Evolutionary conservation across 2,113 vertebrate species (phyloP).

Genomic region (Thalassoma bifasciatum): DNA sequence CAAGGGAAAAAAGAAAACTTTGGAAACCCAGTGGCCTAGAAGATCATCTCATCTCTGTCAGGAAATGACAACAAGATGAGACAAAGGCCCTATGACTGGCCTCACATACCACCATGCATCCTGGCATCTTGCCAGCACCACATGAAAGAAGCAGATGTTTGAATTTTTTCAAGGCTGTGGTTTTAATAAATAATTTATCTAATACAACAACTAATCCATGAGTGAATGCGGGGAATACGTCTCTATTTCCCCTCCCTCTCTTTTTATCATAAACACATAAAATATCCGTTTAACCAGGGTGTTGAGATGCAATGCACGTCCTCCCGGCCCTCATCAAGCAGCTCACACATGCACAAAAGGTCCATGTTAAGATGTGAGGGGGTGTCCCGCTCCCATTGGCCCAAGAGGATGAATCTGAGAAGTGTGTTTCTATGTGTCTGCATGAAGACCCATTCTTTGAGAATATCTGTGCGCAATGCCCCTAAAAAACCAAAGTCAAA

Average conservation of each 20-base stretch:
- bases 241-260: conserved; percentile 57
- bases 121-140: conserved; percentile 73
- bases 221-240: conserved; percentile 62
- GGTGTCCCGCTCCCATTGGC: conserved; percentile 25
- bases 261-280: conserved; percentile 65
- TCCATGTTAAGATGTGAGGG: conserved; percentile 26
- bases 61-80: conserved; percentile 60
- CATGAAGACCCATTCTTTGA: conserved; percentile 16
- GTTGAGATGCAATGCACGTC: conserved; percentile 57
- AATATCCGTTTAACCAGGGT: conserved; percentile 66
- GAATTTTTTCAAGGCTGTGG: conserved; percentile 39
- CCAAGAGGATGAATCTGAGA: background rate
- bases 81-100: conserved; percentile 60
- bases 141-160: conserved; percentile 82
- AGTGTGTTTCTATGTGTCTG: background rate
- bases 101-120: conserved; percentile 63
- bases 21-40: conserved; percentile 57
- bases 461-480: conserved; percentile 15
- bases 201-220: conserved; percentile 67
- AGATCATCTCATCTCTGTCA: conserved; percentile 62
- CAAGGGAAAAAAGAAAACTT: background rate
- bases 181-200: conserved; percentile 78
- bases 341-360: conserved; percentile 27
- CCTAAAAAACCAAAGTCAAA: conserved; percentile 72
- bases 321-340: conserved; percentile 32